Conservation (phyloP, 2,888 invertebrate genomes). For the Notodromas monacha region DNA sequence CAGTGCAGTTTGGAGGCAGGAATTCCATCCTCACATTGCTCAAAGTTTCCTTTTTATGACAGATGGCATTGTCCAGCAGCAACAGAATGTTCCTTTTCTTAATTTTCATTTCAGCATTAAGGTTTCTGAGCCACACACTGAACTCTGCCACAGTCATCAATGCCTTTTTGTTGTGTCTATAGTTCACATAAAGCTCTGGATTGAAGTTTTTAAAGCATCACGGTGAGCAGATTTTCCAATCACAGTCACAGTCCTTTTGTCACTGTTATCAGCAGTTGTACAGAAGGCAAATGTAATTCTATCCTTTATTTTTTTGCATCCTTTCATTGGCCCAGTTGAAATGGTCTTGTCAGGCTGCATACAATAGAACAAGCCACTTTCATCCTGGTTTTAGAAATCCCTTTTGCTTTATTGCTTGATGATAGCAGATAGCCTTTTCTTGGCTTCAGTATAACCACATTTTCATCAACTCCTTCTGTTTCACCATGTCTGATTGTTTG, state of each 20-base stretch:
- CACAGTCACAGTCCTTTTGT: neutral
- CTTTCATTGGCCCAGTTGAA: neutral
- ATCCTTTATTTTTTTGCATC: constrained; percentile 1
- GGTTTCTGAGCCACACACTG: neutral
- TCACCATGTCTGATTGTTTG: neutral
- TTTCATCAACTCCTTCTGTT: neutral
- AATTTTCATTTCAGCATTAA: neutral
- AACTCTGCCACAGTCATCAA: neutral
- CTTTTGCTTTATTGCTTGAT: neutral
- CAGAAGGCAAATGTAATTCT: neutral
- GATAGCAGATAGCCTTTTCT: neutral
- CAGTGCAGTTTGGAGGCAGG: neutral
- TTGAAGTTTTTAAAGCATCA: neutral
- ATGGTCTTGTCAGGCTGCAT: constrained; percentile 2
- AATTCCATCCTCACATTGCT: neutral
- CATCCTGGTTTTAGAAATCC: neutral
- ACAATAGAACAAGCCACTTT: neutral
- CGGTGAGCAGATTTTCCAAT: no score
- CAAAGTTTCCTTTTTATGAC: neutral
- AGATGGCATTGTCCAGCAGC: constrained; percentile 1
- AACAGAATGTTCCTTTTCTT: neutral
- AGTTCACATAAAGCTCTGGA: neutral
- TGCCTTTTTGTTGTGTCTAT: neutral
- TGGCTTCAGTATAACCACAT: no score
- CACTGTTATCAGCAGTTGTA: neutral